A percentile compares a stretch with the other conserved stretches of the same genome.
phyloP scores from a whole-genome alignment of 2,888 invertebrate genomes.

The Abrostola tripartita region DNA sequence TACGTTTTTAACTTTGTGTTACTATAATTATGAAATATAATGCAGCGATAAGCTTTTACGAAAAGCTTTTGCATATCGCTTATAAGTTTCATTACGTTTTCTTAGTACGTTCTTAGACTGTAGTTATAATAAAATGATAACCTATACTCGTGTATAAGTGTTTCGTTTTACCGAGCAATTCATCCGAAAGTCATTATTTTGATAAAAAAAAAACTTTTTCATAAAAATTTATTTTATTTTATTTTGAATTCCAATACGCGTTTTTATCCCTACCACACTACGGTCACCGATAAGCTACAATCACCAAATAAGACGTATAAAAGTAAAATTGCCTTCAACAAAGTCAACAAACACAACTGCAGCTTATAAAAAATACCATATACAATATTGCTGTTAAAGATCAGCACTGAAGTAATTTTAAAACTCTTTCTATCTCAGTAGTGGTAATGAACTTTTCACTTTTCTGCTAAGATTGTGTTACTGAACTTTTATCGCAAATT shows the following conservation, averaged over 20 bases:
- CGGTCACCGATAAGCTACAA: no score
- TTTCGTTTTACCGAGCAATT: no score
- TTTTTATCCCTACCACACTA: no score
- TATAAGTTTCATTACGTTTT: conserved; percentile 4
- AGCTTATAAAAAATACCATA: not conserved
- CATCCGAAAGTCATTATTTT: no score
- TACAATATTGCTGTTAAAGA: not conserved
- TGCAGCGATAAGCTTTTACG: conserved; percentile 1
- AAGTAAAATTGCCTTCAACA: no score
- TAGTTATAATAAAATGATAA: not conserved
- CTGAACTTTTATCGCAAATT: conserved; percentile 37
- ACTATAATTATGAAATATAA: no score
- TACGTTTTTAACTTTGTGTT: conserved; percentile 5
- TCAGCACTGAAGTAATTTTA: not conserved
- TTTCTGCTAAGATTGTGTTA: conserved; percentile 21
- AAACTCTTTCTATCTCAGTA: not conserved
- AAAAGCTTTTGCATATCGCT: conserved; percentile 27
- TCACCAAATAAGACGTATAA: not conserved
- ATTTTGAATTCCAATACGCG: no score
- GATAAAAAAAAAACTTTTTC: no score
- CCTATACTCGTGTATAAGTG: no score
- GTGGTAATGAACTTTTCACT: conserved; percentile 23
- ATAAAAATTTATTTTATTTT: no score
- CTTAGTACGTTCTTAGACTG: not conserved
- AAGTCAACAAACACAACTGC: not conserved